Percentiles rank a stretch among this genome's conserved stretches.
phyloP scores from a whole-genome alignment of 2,113 vertebrate species.

The Cryptoleucopteryx plumbea region DNA sequence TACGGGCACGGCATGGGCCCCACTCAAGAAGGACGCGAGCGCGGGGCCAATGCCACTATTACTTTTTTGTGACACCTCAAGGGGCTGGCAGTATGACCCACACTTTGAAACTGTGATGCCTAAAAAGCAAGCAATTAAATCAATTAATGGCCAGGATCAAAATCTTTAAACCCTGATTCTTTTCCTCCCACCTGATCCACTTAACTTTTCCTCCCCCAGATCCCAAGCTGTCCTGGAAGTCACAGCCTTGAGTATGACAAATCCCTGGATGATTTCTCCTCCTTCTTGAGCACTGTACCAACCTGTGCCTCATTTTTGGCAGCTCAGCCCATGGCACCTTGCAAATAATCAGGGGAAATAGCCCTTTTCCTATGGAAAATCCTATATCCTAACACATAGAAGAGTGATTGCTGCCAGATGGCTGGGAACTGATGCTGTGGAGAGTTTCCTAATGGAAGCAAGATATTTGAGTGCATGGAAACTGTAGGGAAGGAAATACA shows the following conservation, averaged over 20 bases:
- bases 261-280: neutral
- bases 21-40: rapidly evolving
- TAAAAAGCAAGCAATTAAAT: neutral
- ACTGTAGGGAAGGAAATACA: neutral
- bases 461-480: neutral
- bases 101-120: neutral
- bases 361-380: constrained; percentile 8
- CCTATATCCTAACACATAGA: neutral
- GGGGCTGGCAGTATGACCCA: neutral
- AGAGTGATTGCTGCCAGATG: neutral
- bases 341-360: neutral
- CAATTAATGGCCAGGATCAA: neutral
- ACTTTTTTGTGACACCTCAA: neutral
- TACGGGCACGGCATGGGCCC: rapidly evolving
- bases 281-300: neutral
- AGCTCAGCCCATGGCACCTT: neutral
- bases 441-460: neutral
- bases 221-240: neutral
- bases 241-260: neutral
- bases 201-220: neutral
- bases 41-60: rapidly evolving
- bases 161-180: neutral
- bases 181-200: neutral
- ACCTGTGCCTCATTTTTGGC: neutral
- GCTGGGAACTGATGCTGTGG: neutral